phyloP scores from a whole-genome alignment of 2,113 vertebrate genomes.

The Micromys minutus region DNA sequence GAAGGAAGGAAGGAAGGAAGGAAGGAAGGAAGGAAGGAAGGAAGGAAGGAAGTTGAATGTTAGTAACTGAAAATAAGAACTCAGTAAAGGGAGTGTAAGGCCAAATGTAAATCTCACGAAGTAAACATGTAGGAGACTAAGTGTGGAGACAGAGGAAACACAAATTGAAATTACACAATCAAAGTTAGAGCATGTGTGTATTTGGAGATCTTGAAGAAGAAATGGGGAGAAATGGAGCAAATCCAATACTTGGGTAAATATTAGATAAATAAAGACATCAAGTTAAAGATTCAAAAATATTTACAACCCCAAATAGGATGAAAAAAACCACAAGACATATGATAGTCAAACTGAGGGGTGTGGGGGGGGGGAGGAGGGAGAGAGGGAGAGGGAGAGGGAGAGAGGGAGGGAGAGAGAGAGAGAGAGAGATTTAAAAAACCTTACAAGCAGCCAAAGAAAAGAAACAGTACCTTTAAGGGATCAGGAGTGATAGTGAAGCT shows the following conservation, averaged over 20 bases:
- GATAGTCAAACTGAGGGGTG: not conserved
- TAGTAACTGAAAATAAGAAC: not conserved
- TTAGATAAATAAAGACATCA: not conserved
- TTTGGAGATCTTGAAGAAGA: conserved; percentile 12
- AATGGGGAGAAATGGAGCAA: not conserved
- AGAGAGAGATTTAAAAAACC: too few species aligned
- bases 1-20: not conserved
- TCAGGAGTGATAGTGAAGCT: not conserved
- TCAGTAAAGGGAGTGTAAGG: not conserved
- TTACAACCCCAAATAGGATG: conserved; percentile 36
- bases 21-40: not conserved
- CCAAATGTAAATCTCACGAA: not conserved
- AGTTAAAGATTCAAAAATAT: conserved; percentile 48
- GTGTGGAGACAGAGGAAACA: not conserved
- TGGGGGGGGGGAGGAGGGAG: not conserved
- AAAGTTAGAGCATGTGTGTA: not conserved
- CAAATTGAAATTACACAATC: not conserved
- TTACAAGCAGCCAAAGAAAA: conserved; percentile 53
- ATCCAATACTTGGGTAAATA: not conserved
- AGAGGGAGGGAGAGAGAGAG: too few species aligned
- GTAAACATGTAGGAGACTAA: not conserved
- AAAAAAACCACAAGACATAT: conserved; percentile 47
- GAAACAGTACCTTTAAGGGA: conserved; percentile 57
- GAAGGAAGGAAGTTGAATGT: not conserved
- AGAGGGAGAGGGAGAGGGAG: too few species aligned